Evolutionary conservation across 2,113 vertebrate genomes (phyloP), one percentile per base, ranked within the genome.

Genomic region (Saguinus imperator): DNA sequence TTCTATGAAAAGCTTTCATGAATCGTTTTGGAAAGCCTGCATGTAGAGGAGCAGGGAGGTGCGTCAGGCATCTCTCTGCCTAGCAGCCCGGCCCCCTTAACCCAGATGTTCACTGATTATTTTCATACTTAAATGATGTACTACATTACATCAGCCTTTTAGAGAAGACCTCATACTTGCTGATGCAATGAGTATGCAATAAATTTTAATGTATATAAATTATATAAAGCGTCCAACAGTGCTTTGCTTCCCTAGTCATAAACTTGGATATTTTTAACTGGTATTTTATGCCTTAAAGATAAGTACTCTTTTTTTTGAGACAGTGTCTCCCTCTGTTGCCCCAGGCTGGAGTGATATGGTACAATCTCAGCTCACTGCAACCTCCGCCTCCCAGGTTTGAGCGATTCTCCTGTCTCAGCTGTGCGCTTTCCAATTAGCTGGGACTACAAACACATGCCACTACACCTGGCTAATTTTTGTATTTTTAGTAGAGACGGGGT

Each of bases 241-340:
- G 2, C 16, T 80, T 64, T 64, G 32, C 48, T 84, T 83, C 45
- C 55, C 14, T 25, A 80, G 70, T 68, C n/a, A 66, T 35, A 40
- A 64, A 27, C 27, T 94, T 85, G 21, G 18, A 12, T 37, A 75
- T 94, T 90, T 57, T 23, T 1, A n/a, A 16, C 29, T 85, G 3
- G 7, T 45, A n/a, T 29, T 73, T 81, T 89, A 80, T 90, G 45
- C 55, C 66, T 73, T 43, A 83, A 94, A 92, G 57, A 32, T 29
- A 64, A 32, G 27, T 64, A 12, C 27, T 29, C 29, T 64, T 64
- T 64, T 64, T 57, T 61, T 64, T 29, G 61, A 64, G 61, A 64
- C 27, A 64, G 61, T 64, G 27, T 32, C 61, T 64, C 27, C 27
- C 61, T 64, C 27, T 32, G 27, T 64, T 64, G 61, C 61, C 27